Percentiles rank a stretch among this genome's conserved stretches.
Evolutionary conservation across 2,888 invertebrate species (phyloP).

Genomic region (Catocala sponsa): DNA sequence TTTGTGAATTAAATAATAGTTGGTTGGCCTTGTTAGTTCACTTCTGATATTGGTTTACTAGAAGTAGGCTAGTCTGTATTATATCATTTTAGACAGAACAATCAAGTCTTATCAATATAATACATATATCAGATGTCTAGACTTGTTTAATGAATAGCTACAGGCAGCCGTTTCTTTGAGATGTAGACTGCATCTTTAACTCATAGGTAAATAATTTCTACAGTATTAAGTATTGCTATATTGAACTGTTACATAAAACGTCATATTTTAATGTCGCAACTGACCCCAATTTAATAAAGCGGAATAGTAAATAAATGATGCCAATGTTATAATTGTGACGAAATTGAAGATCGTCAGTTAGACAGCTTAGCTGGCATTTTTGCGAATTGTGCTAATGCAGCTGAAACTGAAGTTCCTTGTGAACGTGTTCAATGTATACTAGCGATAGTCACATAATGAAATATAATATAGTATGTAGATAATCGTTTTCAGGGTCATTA

Average conservation of each 20-base stretch:
- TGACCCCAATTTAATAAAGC: constrained; percentile 67
- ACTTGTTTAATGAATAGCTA: too few species aligned
- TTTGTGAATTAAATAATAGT: too few species aligned
- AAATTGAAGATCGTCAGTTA: constrained; percentile 55
- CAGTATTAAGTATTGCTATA: too few species aligned
- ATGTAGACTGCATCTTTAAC: too few species aligned
- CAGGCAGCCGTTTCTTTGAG: too few species aligned
- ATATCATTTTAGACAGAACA: too few species aligned
- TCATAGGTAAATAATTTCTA: too few species aligned
- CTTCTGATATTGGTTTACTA: too few species aligned
- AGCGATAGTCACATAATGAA: constrained; percentile 34
- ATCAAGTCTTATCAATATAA: too few species aligned
- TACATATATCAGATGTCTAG: too few species aligned
- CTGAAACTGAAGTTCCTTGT: constrained; percentile 46
- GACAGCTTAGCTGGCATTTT: constrained; percentile 52
- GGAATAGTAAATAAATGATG: constrained; percentile 68
- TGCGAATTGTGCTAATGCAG: constrained; percentile 45
- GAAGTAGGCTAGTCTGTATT: too few species aligned
- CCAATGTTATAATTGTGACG: constrained; percentile 67
- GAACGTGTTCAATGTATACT: constrained; percentile 36
- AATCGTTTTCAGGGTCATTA: not conserved
- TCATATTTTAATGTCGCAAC: constrained; percentile 56
- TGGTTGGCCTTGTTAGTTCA: too few species aligned
- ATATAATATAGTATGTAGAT: constrained; percentile 23
- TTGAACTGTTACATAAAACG: constrained; percentile 3